phyloP scores from a whole-genome alignment of 2,888 invertebrate species.

The Oscheius myriophilus region DNA sequence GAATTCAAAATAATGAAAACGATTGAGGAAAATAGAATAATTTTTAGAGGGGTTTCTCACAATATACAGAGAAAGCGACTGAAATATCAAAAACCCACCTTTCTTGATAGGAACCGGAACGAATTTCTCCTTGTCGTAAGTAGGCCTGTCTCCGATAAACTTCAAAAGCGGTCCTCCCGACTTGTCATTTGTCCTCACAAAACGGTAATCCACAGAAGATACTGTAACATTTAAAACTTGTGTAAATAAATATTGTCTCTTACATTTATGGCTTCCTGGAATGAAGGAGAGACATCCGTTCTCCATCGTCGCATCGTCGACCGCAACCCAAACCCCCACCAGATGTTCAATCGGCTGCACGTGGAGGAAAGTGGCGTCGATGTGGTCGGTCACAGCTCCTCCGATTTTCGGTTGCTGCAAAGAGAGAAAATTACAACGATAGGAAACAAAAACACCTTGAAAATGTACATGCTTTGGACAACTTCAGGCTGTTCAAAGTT shows the following conservation, averaged over 20 bases:
- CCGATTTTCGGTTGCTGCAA: constrained; percentile 84
- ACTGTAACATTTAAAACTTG: constrained; percentile 36
- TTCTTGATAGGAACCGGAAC: constrained; percentile 83
- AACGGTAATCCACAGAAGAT: constrained; percentile 57
- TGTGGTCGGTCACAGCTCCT: constrained; percentile 77
- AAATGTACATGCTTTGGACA: constrained; percentile 96
- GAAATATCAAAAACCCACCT: constrained; percentile 76
- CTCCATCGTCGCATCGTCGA: constrained; percentile 89
- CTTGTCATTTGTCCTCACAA: constrained; percentile 57
- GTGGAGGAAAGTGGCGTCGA: constrained; percentile 86
- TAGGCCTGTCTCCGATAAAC: constrained; percentile 62
- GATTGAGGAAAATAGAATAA: too few species aligned
- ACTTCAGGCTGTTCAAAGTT: constrained; percentile 84
- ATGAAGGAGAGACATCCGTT: constrained; percentile 95
- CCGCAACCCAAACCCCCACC: constrained; percentile 92
- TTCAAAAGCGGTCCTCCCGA: constrained; percentile 54
- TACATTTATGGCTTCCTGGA: constrained; percentile 87
- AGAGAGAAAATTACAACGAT: not conserved
- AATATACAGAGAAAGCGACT: too few species aligned
- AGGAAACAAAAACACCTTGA: constrained; percentile 77
- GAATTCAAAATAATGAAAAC: too few species aligned
- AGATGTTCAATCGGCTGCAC: constrained; percentile 80
- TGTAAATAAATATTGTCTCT: not conserved
- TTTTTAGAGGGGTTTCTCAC: too few species aligned
- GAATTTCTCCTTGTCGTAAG: constrained; percentile 79